A percentile compares a stretch with the other conserved stretches of the same genome.
These are phyloP conservation scores for Sylvicola cinctus DNA, from an alignment of 2,888 invertebrate genomes.

Conservation along the genomic window DNA sequence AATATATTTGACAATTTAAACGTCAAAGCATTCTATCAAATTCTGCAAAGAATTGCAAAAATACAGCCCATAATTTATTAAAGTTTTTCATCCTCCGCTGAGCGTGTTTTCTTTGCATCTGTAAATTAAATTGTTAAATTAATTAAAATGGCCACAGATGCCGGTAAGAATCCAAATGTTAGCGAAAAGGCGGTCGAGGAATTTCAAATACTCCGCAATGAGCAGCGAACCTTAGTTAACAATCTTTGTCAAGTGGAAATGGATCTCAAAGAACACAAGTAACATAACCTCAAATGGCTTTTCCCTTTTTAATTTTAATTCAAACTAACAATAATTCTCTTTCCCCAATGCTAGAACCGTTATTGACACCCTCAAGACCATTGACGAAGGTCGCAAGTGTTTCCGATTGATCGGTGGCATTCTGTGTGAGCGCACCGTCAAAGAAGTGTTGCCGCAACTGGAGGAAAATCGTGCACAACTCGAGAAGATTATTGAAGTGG, in stretches of 20 bases:
- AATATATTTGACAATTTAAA: too few species aligned
- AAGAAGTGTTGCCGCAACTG: constrained; percentile 73
- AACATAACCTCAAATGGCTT: constrained; percentile 16
- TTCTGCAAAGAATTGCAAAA: too few species aligned
- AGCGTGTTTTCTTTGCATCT: too few species aligned
- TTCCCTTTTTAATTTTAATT: constrained; percentile 1
- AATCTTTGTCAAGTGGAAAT: constrained; percentile 85
- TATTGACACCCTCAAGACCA: constrained; percentile 73
- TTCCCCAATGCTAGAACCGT: constrained; percentile 49
- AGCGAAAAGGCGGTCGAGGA: constrained; percentile 72
- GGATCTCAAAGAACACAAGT: constrained; percentile 95
- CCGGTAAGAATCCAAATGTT: constrained; percentile 45
- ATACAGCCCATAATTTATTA: too few species aligned
- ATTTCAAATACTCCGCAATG: constrained; percentile 70
- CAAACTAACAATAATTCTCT: not conserved
- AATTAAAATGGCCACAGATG: constrained; percentile 19
- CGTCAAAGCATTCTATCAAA: too few species aligned
- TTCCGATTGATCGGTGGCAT: constrained; percentile 89
- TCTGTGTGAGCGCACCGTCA: constrained; percentile 78
- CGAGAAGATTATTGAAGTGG: constrained; percentile 51
- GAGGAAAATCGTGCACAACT: constrained; percentile 60
- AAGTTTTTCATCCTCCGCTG: too few species aligned
- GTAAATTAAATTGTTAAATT: not conserved
- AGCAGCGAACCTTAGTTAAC: constrained; percentile 67
- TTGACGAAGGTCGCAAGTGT: constrained; percentile 69